Base-by-base conservation (phyloP, 1,140 invertebrate species). In the Thaumatotibia leucotreta region DNA sequence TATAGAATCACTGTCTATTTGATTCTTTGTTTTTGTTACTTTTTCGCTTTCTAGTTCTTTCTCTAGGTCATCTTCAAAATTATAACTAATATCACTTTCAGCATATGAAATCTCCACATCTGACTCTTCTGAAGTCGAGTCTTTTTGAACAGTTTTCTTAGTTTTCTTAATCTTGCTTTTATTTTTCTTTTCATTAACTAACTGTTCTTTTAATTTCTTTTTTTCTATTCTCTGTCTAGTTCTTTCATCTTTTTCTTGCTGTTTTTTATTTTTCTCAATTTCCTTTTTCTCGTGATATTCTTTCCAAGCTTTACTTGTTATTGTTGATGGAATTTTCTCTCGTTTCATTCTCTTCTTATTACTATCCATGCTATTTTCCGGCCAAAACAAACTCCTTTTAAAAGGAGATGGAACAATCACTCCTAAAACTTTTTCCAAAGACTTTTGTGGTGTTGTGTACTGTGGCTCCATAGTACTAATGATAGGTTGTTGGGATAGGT, bases 331-430 rank as follows among this genome's bases (percentile, higher is more conserved):
- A 66, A 70, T 65, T 32, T 70, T 69, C 52, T 70, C 68, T 29
- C 27, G 27, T 61, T 66, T 66, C 23, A 14, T 66, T 39, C 29
- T 69, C 45, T 64, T 70, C 58, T 70, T 70, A 8, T 63, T 70
- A 64, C 45, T 70, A 45, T 45, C 50, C 22, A 63, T 29, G 27
- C 6, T 14, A 58, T 64, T 66, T 49, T 63, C 68, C 14, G 68
- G 68, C 68, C 64, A 70, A 70, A 70, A 70, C 49, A 70, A 54
- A 65, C 50, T 63, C 35, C 62, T 70, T 23, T 70, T 70, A 58
- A 70, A 70, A 61, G 68, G 68, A 63, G 68, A 66, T 45, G 68
- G 68, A 22, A 70, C 64, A 54, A 66, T 70, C n/a, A 70, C 64
- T 66, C 64, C 64, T 61, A 70, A 66, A 66, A 64, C 62, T 35